These are phyloP conservation scores for Metridium senile DNA, from an alignment of 92 coral and sea anemone species.

Conservation along the genomic window DNA sequence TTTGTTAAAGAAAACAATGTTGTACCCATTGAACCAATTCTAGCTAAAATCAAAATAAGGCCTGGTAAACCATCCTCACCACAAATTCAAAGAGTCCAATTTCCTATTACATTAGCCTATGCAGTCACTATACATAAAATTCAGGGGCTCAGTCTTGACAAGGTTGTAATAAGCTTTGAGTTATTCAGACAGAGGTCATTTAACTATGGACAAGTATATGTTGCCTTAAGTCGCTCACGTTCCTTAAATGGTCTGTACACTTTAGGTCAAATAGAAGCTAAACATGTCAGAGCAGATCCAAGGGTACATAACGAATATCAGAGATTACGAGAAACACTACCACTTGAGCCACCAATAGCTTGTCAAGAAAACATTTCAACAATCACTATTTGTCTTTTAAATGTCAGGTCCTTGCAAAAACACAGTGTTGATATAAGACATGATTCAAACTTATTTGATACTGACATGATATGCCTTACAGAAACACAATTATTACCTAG, in stretches of 20 bases:
- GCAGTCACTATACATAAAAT: slow-evolving; percentile 63
- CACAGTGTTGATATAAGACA: slow-evolving; percentile 59
- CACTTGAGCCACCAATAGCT: slow-evolving; percentile 23
- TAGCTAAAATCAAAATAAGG: slow-evolving; percentile 9
- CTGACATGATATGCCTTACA: slow-evolving; percentile 29
- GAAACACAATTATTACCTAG: neutral
- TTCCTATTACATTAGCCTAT: neutral
- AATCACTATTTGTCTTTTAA: neutral
- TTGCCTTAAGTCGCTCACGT: slow-evolving; percentile 64
- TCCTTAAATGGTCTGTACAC: slow-evolving; percentile 49
- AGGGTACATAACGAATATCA: neutral
- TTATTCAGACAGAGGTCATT: slow-evolving; percentile 22
- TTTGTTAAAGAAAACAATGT: slow-evolving; percentile 57
- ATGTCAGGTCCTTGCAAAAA: slow-evolving; percentile 30
- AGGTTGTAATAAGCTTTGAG: slow-evolving; percentile 53
- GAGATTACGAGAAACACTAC: slow-evolving; percentile 15
- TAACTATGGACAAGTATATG: slow-evolving; percentile 19
- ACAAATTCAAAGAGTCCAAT: slow-evolving; percentile 4
- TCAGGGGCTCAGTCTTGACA: slow-evolving; percentile 54
- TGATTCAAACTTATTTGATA: slow-evolving; percentile 33
- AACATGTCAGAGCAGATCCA: slow-evolving; percentile 19
- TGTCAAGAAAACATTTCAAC: slow-evolving; percentile 35
- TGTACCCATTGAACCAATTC: slow-evolving; percentile 66
- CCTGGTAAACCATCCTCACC: neutral
- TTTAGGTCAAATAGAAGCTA: slow-evolving; percentile 31